Evolutionary conservation across 2,113 vertebrate species (phyloP), one percentile per base, ranked within the genome.

Genomic region (Puffinus mauretanicus): DNA sequence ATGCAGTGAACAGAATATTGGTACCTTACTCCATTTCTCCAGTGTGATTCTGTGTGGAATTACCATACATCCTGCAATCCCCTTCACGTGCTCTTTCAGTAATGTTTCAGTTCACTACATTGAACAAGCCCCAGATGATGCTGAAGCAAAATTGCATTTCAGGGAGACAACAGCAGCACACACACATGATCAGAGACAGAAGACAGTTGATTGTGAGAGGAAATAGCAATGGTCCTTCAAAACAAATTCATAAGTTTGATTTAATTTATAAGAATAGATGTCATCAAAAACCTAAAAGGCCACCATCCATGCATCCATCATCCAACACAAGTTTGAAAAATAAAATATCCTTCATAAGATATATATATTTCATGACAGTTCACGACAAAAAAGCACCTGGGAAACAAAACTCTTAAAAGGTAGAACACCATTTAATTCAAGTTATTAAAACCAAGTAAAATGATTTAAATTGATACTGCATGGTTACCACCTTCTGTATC

Each of bases 361-460:
- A 72, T 19, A 72, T 55, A 42, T 73, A 61, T 61, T 85, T 90
- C 30, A 73, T 0, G 0, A 47, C 47, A 54, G 46, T 61, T 84
- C 16, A 19, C 69, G 10, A 66, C n/a, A 72, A 82, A 85, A 81
- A 64, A 65, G 32, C 12, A 79, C 12, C 6, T 44, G 26, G 38
- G 47, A 88, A 96, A 86, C 17, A 71, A 67, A 96, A 55, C 5
- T 49, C 16, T 44, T 82, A 54, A 52, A 81, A 91, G 30, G 20
- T 19, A 91, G 40, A 86, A 82, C 16, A 13, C n/a, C 18, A 22
- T 87, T 94, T 95, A 87, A 89, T 88, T 80, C 19, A 70, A n/a
- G 30, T 85, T 57, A 73, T n/a, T 82, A 52, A 79, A 92, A 54
- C 9, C 4, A n/a, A 49, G 5, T 61, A 71, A 71, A 90, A 44